Base-by-base conservation (phyloP, 2,797 vertebrate species). In the Paguma larvata region DNA sequence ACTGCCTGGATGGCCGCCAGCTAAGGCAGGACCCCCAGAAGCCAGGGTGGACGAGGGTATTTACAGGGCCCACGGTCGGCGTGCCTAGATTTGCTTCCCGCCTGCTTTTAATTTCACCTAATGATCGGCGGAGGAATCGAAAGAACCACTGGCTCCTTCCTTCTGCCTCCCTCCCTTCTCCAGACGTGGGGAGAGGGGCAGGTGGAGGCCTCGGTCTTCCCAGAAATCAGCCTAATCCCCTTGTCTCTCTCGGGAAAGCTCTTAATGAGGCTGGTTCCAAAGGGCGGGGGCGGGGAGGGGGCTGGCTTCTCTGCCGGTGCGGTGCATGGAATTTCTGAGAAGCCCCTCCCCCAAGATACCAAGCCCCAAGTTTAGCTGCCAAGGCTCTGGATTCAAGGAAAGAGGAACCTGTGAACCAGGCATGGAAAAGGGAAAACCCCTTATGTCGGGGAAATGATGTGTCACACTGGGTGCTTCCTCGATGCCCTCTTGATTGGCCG, bases 161-260 rank as follows among this genome's bases (percentile, higher is more conserved):
- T 78, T 53, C 32, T 34, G 68, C 59, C 72, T 44, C 86, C 51
- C 41, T 78, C 79, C 38, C 73, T 95, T 34, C 59, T 89, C 16
- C 21, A 85, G 70, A 77, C 7, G 2, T 0, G 32, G 16, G 51
- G 27, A 63, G 68, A 63, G 30, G 48, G 89, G 84, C 73, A 82
- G 94, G 80, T 73, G 62, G 80, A 30, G 82, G 82, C 48, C 84
- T 14, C 1, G 0, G 41, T 82, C 87, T 86, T 92, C 73, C 82
- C 85, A 94, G 96, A 97, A 97, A 80, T 85, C 87, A 56, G 82
- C 62, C 86, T 95, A 94, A 97, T 88, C 92, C 56, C 25, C 87
- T 79, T 73, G 89, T 67, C 34, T 25, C 56, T 89, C 53, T 73
- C 21, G 82, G 59, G 80, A 92, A 96, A 78, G 90, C 82, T 89